Percentiles rank a stretch among this genome's conserved stretches.
These are phyloP conservation scores for Zeuzera pyrina DNA, from an alignment of 2,888 invertebrate species.

Conservation along the genomic window DNA sequence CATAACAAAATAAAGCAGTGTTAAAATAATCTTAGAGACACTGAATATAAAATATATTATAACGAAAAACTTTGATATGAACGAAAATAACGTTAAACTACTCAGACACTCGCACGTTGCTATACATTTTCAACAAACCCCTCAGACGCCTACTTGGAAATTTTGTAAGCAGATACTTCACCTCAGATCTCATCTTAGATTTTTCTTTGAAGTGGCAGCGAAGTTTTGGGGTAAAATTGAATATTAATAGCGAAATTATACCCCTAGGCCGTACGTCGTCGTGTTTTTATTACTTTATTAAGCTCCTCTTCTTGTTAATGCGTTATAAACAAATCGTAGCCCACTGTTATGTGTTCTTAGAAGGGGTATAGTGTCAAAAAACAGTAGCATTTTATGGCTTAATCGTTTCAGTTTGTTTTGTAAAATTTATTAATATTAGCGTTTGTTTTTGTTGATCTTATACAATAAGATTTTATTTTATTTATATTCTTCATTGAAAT, in stretches of 20 bases:
- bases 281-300: conserved; percentile 69
- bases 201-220: conserved; percentile 63
- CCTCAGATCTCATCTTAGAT: conserved; percentile 59
- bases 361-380: conserved; percentile 56
- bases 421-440: conserved; percentile 40
- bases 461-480: conserved; percentile 23
- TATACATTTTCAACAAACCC: conserved; percentile 22
- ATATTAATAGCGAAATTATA: conserved; percentile 72
- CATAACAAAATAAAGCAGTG: too few relatives aligned
- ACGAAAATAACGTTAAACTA: too few relatives aligned
- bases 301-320: conserved; percentile 53
- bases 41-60: too few relatives aligned
- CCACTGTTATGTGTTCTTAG: conserved; percentile 51
- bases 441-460: conserved; percentile 26
- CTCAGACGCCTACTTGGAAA: conserved; percentile 50
- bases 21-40: too few relatives aligned
- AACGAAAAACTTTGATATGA: too few relatives aligned
- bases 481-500: neutral
- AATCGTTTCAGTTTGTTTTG: conserved; percentile 48
- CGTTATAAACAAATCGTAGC: conserved; percentile 63
- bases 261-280: conserved; percentile 36
- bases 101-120: neutral
- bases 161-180: conserved; percentile 55
- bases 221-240: conserved; percentile 63
- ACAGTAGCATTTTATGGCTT: conserved; percentile 68